Conservation (phyloP, 2,113 vertebrate genomes). For the Bujurquina vittata region DNA sequence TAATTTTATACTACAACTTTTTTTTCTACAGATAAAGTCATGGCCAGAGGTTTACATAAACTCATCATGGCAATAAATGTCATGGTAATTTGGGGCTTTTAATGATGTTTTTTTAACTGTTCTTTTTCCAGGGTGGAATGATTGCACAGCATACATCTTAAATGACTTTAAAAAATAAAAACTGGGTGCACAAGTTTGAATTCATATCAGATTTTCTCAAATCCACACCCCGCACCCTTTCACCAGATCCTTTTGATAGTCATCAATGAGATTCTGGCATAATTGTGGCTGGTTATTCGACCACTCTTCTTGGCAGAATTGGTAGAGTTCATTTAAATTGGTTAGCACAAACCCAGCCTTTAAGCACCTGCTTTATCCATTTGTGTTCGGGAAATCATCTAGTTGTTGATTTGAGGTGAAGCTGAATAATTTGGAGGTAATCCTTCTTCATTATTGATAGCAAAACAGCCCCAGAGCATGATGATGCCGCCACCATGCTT, state of each 20-base stretch:
- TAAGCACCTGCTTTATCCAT: too few species aligned
- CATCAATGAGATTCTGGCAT: neutral
- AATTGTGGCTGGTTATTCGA: too few species aligned
- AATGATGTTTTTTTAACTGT: neutral
- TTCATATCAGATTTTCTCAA: neutral
- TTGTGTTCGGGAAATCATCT: too few species aligned
- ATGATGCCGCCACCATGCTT: too few species aligned
- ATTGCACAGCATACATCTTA: neutral
- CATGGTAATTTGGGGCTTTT: neutral
- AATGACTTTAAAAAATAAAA: neutral
- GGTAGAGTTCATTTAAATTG: neutral
- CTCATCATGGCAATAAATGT: too few species aligned
- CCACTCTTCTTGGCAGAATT: rapidly evolving
- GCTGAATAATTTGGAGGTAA: too few species aligned
- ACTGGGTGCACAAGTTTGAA: neutral
- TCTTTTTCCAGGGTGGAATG: neutral
- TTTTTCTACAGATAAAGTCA: neutral
- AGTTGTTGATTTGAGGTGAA: too few species aligned
- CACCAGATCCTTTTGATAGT: neutral
- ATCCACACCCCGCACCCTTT: neutral
- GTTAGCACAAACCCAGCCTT: neutral
- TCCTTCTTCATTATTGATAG: too few species aligned
- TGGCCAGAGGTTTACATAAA: too few species aligned
- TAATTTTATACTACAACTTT: neutral
- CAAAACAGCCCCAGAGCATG: too few species aligned